Evolutionary conservation across 2,797 vertebrate species (phyloP), one percentile per base, ranked within the genome.

Genomic region (Fistularia commersonii): DNA sequence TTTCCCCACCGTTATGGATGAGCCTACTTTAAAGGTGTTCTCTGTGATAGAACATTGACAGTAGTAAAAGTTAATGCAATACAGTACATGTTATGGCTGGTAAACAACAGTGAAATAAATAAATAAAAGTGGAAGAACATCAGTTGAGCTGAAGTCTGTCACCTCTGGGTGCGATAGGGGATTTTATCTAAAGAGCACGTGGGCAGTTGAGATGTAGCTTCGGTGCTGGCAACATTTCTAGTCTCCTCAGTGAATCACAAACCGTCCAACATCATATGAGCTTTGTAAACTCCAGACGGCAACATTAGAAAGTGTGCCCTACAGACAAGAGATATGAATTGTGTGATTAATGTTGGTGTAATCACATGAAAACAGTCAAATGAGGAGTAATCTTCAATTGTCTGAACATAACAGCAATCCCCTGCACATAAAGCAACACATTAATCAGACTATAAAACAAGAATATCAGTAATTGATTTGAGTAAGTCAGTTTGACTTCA

Each of bases 1-100:
- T 89, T 85, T 74, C 53, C 66, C 34, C 56, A 1, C 46, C 46
- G 61, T 56, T 73, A 59, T 14, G 48, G 76, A 84, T 65, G 74
- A 49, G 4, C 47, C 39, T 23, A 65, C 75, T 72, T 75, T 80
- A 68, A 74, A 79, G 77, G 69, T 82, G 80, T 67, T 74, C 56
- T 76, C 79, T 83, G 77, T 73, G 81, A 84, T 81, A 72, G 74
- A 75, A 77, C 77, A 74, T 73, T 87, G 84, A 87, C 82, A 85
- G 79, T 80, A 54, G 76, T 80, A 82, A 85, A 85, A 87, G 81
- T 87, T 84, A 87, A 87, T 82, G 84, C 74, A 74, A 86, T 86
- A 80, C 82, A 82, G 82, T 74, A 82, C 82, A 86, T 80, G 84
- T 81, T 83, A 83, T 77, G 81, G 84, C 76, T 58, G 49, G 83